A percentile compares a stretch with the other conserved stretches of the same genome.
Evolutionary conservation across 1,140 invertebrate genomes (phyloP).

Genomic region (Drosophila miranda): DNA sequence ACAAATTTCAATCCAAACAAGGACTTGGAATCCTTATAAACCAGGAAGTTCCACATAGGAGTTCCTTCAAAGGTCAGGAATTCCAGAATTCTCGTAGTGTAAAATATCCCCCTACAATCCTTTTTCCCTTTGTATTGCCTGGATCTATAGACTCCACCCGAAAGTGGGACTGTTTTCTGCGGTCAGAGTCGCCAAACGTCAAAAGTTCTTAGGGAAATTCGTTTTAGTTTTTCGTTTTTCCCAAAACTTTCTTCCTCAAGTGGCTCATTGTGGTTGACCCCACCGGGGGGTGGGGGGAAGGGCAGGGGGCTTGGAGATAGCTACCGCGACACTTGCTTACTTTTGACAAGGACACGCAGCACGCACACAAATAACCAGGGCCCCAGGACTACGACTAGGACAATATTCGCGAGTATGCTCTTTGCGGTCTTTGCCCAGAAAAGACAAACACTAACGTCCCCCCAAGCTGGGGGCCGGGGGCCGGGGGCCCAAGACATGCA

Average conservation of each 20-base stretch:
- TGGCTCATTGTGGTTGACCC: conserved; percentile 69
- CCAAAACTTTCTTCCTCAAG: conserved; percentile 74
- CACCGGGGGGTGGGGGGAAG: too few relatives aligned
- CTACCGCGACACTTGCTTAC: conserved; percentile 65
- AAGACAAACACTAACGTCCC: conserved; percentile 17
- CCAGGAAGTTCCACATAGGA: too few relatives aligned
- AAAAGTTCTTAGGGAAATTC: conserved; percentile 80
- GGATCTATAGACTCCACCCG: conserved; percentile 52
- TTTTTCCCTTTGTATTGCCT: conserved; percentile 5
- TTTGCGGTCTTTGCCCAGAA: conserved; percentile 55
- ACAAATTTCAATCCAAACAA: background rate
- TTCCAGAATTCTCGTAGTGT: conserved; percentile 12
- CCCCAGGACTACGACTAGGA: conserved; percentile 3
- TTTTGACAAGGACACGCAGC: conserved; percentile 63
- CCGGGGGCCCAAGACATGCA: conserved; percentile 52
- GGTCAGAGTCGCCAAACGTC: conserved; percentile 64
- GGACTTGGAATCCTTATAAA: too few relatives aligned
- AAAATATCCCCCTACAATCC: conserved; percentile 19
- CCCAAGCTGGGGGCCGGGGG: background rate
- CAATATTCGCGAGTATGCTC: conserved; percentile 39
- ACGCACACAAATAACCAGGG: conserved; percentile 20
- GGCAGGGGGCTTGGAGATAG: conserved; percentile 33
- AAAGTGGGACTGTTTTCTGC: conserved; percentile 41
- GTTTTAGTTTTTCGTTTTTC: conserved; percentile 41
- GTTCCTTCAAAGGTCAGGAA: too few relatives aligned